Evolutionary conservation across 2,888 invertebrate genomes (phyloP).

Genomic region (Noctua janthina): DNA sequence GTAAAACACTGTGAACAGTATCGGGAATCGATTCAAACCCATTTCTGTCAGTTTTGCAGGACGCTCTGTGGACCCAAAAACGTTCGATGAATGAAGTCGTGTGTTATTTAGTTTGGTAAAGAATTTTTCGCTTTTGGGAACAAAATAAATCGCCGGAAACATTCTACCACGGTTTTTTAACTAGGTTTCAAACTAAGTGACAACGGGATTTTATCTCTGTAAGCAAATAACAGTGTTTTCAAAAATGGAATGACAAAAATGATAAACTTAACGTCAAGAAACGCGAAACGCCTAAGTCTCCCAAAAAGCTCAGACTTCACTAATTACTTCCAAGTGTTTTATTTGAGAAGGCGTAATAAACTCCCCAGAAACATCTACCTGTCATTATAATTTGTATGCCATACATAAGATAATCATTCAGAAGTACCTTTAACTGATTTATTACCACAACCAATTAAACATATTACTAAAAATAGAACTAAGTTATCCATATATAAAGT

Average conservation of each 20-base stretch:
- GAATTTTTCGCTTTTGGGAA: not conserved
- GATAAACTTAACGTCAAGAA: not conserved
- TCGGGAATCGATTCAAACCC: conserved; percentile 51
- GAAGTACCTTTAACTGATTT: not conserved
- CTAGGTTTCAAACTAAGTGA: not conserved
- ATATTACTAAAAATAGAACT: not conserved
- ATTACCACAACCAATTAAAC: not conserved
- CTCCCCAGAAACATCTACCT: too few relatives aligned
- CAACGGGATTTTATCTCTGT: not conserved
- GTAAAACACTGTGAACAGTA: conserved; percentile 30
- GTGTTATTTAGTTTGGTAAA: conserved; percentile 34
- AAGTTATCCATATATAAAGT: not conserved
- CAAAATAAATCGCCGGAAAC: not conserved
- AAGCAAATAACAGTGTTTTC: not conserved
- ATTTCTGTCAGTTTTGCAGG: conserved; percentile 13
- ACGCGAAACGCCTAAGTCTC: not conserved
- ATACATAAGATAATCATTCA: not conserved
- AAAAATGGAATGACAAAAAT: not conserved
- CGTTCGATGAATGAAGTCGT: conserved; percentile 35
- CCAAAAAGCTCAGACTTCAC: not conserved
- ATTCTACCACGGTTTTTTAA: not conserved
- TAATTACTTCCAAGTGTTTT: not conserved
- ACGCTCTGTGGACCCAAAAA: conserved; percentile 23
- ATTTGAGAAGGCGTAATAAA: not conserved
- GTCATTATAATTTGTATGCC: not conserved